Evolutionary conservation across 2,888 invertebrate genomes (phyloP), one percentile per base, ranked within the genome.

Genomic region (Caenorhabditis doughertyi): DNA sequence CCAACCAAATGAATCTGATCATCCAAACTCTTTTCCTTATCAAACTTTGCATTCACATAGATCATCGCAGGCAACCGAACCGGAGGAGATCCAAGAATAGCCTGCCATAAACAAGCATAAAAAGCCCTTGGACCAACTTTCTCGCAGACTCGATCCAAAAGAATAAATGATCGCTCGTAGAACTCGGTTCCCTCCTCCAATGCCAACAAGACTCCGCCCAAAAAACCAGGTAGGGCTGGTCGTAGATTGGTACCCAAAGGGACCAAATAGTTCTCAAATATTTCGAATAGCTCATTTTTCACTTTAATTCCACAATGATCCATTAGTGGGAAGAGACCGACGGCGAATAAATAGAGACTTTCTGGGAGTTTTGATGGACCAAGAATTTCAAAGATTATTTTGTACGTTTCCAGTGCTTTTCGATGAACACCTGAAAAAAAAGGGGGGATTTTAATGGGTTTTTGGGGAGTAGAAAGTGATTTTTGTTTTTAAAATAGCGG

Each of bases 351-450:
- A 64, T 90, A 90, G n/a, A 91, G 80, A 27, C 84, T 81, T 53
- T 84, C 85, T 3, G 90, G 84, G 21, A 92, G 80, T 18, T 83
- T 85, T n/a, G 89, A 81, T 11, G 95, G 95, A 80, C 96, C 96
- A 93, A 96, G 95, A 90, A 95, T 95, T 92, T 95, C 95, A 93
- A 97, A 96, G 92, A 97, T 96, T 86, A 96, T 95, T 91, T 96
- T 95, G 92, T 96, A 97, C 0, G 96, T 96, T 93, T 97, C 96
- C 86, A 97, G 93, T 25, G 96, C 96, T 93, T 96, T 96, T 82
- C 96, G 93, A 93, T 97, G 97, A 29, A 97, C 97, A 42, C 97
- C 91, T 82, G 60, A 8, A 81, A 79, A 11, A 21, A 9, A 32
- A 56, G 2, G n/a, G n/a, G n/a, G n/a, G n/a, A n/a, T n/a, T n/a